Base-by-base conservation (phyloP, 2,113 vertebrate species). In the Daboia siamensis region DNA sequence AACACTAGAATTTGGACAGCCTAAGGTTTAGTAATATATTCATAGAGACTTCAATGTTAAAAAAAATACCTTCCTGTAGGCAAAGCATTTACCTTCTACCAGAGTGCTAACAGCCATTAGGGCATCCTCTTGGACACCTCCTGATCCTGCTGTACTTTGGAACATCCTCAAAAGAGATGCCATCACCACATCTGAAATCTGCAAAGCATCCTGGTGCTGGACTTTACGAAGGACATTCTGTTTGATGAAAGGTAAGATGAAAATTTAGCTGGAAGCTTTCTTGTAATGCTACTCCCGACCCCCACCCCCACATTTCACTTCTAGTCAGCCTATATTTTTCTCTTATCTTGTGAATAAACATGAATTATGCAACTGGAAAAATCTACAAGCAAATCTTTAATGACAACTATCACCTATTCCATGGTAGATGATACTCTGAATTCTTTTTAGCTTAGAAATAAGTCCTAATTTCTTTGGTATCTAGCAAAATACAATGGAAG, bases 151-250 rank as follows among this genome's bases (percentile, higher is more conserved):
- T 0, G 99, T 99, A 98, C 99, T 99, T 97, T 99, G 99, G 93
- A 99, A 99, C 99, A 99, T 99, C 87, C 99, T 96, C 87, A 99
- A 98, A 94, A 99, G 97, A 10, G 99, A 99, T 0, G 98, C 99
- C 99, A 99, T 99, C 90, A 99, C 99, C 94, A 99, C 99, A 10
- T 99, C 99, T 0, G 99, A 99, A 96, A 99, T 99, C 98, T 99
- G 99, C 95, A 99, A 96, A 1, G 99, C 99, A 17, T 99, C 99
- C 96, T 99, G 99, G 91, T 99, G 98, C 96, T 99, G 99, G 2
- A 99, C 99, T 96, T 99, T 99, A 88, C 98, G 96, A 0, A 99
- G 98, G 20, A 99, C 99, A 5, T 99, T 99, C 99, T 99, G 94
- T 21, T 85, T 89, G 12, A 61, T 46, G 56, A 54, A 10, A 39